These are phyloP conservation scores for Pagetopsis macropterus DNA, from an alignment of 2,797 vertebrate species.

Conservation along the genomic window DNA sequence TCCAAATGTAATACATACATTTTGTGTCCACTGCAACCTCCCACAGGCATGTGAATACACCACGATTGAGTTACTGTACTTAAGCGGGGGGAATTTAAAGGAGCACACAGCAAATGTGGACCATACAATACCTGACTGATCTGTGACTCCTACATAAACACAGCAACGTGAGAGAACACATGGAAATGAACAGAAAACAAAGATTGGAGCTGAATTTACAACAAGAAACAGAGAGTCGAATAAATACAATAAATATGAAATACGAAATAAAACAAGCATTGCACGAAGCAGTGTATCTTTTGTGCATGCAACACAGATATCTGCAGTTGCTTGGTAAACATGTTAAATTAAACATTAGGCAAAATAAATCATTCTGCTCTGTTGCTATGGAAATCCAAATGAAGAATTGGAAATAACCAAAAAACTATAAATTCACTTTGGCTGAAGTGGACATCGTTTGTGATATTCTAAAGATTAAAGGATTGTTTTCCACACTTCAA, in stretches of 20 bases:
- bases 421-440: not conserved
- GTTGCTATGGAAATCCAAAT: conserved; percentile 31
- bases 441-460: not conserved
- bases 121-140: conserved; percentile 90
- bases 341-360: not conserved
- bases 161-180: conserved; percentile 81
- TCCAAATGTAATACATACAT: not conserved
- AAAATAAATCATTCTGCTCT: conserved; percentile 2
- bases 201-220: conserved; percentile 31
- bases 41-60: conserved; percentile 66
- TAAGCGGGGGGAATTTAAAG: conserved; percentile 58
- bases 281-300: not conserved
- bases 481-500: not conserved
- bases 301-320: conserved; percentile 12
- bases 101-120: conserved; percentile 81
- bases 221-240: conserved; percentile 19
- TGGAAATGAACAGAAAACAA: conserved; percentile 80
- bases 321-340: not conserved
- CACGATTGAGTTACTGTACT: conserved; percentile 53
- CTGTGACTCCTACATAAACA: conserved; percentile 92
- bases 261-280: not conserved
- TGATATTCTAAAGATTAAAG: not conserved
- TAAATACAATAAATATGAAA: no score
- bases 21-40: conserved; percentile 42
- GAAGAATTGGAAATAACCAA: conserved; percentile 3